Base-by-base conservation (phyloP, 1,140 invertebrate genomes). In the Bicyclus anynana region DNA sequence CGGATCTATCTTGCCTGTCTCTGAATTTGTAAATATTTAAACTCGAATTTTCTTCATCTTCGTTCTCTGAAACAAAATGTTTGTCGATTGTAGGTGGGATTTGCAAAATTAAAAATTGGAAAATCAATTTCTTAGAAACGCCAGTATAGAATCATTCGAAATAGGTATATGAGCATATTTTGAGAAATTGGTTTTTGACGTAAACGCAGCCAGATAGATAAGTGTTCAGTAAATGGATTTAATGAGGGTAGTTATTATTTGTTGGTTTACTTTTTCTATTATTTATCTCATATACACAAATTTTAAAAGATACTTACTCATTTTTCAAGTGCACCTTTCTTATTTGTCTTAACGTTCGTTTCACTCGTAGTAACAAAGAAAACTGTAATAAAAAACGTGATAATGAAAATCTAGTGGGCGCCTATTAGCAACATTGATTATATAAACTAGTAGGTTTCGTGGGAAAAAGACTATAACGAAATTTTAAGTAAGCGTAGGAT, bases 11-110 rank as follows among this genome's bases (percentile, higher is more conserved):
- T 47, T 53, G 35, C 55, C 51, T 53, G 33, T 70, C 70, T 66
- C 80, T 78, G 35, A 65, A 86, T 49, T 79, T 76, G 51, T 82
- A 87, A n/a, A 83, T 59, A 54, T 74, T 63, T 7, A 85, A 37
- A 20, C 53, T 66, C 5, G 64, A 65, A 50, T 48, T 62, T n/a
- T 59, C 47, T 2, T 62, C 59, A 14, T 57, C 64, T 26, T 70
- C 62, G 14, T 33, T 29, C 26, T 40, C 29, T 29, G 49, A 57
- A 38, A n/a, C n/a, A n/a, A 38, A 3, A n/a, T 17, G 10, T 14
- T 38, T 20, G 13, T 20, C 18, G 13, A 46, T 2, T n/a, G n/a
- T n/a, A n/a, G n/a, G n/a, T n/a, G n/a, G n/a, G n/a, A n/a, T n/a
- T n/a, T n/a, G n/a, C n/a, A n/a, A n/a, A n/a, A n/a, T n/a, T n/a